phyloP scores from a whole-genome alignment of 1,140 invertebrate genomes.

The Bombus terrestris region DNA sequence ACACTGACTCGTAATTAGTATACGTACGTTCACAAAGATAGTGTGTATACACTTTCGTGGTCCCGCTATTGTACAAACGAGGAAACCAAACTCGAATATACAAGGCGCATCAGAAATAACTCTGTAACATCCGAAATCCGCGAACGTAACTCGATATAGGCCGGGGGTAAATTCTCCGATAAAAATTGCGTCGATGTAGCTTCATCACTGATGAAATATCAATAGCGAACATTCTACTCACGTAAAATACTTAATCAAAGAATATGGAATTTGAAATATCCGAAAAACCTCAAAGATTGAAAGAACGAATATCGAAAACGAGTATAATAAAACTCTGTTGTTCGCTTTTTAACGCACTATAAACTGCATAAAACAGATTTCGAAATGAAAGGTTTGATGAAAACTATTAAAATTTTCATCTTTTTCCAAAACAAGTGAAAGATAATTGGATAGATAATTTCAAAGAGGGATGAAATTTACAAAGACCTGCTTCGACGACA shows the following conservation, averaged over 20 bases:
- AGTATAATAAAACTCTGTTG: background rate
- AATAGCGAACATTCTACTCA: background rate
- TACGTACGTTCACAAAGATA: background rate
- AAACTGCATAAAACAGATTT: background rate
- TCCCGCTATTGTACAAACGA: background rate
- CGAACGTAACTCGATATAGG: background rate
- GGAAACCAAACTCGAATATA: background rate
- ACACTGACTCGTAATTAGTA: constrained; percentile 42
- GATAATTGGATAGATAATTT: too few species aligned
- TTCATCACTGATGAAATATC: background rate
- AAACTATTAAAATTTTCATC: background rate
- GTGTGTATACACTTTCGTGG: background rate
- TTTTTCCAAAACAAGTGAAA: too few species aligned
- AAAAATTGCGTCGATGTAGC: background rate
- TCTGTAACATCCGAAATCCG: background rate
- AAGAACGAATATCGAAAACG: too few species aligned
- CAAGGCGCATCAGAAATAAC: constrained; percentile 4
- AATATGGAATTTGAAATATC: background rate
- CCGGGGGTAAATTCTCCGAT: background rate
- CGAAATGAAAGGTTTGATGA: background rate
- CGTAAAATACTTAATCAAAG: too few species aligned
- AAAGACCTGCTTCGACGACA: background rate
- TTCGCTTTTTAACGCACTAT: background rate
- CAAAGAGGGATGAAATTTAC: background rate
- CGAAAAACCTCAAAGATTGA: background rate